These are phyloP conservation scores for Apostichopus leukothele DNA, from an alignment of 53 echinoderm and acorn worm species.

Conservation along the genomic window DNA sequence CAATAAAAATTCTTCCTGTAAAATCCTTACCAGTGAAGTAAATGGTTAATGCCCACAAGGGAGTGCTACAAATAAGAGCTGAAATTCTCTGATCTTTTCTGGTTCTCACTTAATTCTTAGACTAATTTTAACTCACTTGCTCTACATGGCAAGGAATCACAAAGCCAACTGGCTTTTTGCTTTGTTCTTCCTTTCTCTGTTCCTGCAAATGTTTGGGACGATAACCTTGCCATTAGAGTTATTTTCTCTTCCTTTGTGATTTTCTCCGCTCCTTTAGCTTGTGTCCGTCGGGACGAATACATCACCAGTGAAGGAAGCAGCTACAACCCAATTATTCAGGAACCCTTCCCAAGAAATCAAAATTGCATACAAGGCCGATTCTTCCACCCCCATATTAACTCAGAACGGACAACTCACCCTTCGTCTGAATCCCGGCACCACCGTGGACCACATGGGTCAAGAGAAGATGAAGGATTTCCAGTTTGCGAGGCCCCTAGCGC, in stretches of 20 bases:
- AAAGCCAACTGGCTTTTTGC: too few species aligned
- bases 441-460: neutral
- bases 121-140: too few species aligned
- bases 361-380: constrained; percentile 43
- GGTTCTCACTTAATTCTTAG: too few species aligned
- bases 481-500: constrained; percentile 41
- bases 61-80: too few species aligned
- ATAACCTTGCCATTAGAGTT: too few species aligned
- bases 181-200: too few species aligned
- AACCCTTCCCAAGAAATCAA: constrained; percentile 65
- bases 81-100: too few species aligned
- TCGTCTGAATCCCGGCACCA: constrained; percentile 9
- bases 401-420: constrained; percentile 43
- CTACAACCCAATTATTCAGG: constrained; percentile 46
- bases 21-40: too few species aligned
- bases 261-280: constrained; percentile 50
- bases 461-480: constrained; percentile 39
- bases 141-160: too few species aligned
- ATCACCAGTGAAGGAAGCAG: constrained; percentile 65
- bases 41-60: too few species aligned
- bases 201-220: too few species aligned
- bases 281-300: constrained; percentile 88
- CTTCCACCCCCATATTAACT: constrained; percentile 11
- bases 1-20: too few species aligned
- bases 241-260: neutral